A percentile compares a stretch with the other conserved stretches of the same genome.
Evolutionary conservation across 2,797 vertebrate species (phyloP).

Genomic region (Sebastes steindachneri): DNA sequence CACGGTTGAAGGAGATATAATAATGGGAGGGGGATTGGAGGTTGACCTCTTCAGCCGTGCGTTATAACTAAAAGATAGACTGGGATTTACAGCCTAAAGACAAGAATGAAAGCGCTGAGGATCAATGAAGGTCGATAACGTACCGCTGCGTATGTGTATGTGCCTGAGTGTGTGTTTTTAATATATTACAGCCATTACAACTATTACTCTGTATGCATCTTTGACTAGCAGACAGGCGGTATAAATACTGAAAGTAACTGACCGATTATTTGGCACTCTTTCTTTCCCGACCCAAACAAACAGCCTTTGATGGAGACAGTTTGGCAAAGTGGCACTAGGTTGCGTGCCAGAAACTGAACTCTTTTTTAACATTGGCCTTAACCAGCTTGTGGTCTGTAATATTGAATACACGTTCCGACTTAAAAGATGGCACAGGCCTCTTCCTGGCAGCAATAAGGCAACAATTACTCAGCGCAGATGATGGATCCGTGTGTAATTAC

Average conservation of each 20-base stretch:
- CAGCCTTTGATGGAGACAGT: slow-evolving; percentile 56
- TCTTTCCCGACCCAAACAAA: slow-evolving; percentile 29
- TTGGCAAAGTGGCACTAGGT: slow-evolving; percentile 45
- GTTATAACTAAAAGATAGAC: slow-evolving; percentile 52
- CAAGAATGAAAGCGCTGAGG: slow-evolving; percentile 43
- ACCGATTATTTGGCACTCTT: slow-evolving; percentile 53
- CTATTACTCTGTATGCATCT: slow-evolving; percentile 50
- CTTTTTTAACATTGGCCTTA: slow-evolving; percentile 41
- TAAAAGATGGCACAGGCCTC: slow-evolving; percentile 36
- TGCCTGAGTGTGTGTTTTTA: slow-evolving; percentile 48
- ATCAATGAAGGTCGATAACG: slow-evolving; percentile 70
- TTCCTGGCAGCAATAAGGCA: slow-evolving; percentile 52
- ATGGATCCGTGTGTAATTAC: slow-evolving; percentile 46
- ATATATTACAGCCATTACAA: slow-evolving; percentile 65
- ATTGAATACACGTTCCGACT: slow-evolving; percentile 24
- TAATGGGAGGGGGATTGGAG: slow-evolving; percentile 41
- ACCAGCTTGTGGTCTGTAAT: slow-evolving; percentile 47
- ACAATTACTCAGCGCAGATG: slow-evolving; percentile 54
- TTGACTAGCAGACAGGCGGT: slow-evolving; percentile 36
- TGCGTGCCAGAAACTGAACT: slow-evolving; percentile 42
- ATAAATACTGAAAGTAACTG: slow-evolving; percentile 58
- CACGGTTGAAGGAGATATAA: slow-evolving; percentile 27
- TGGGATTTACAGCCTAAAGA: slow-evolving; percentile 63
- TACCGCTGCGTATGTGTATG: slow-evolving; percentile 5
- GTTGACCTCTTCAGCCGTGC: slow-evolving; percentile 38